phyloP scores from a whole-genome alignment of 2,113 vertebrate genomes.

The Ibidorhyncha struthersii region DNA sequence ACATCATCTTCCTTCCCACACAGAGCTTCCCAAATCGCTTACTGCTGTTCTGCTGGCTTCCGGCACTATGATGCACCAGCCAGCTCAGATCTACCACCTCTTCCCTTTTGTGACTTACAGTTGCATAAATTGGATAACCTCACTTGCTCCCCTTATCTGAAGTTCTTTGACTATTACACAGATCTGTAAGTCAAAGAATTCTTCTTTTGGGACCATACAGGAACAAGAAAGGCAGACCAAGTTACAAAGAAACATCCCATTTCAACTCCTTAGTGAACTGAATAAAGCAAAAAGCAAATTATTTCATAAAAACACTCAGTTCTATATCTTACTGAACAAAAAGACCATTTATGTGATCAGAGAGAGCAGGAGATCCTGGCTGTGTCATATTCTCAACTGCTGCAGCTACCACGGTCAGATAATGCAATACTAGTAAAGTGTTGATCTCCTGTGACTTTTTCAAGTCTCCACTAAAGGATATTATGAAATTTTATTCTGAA shows the following conservation, averaged over 20 bases:
- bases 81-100: neutral
- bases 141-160: neutral
- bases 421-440: neutral
- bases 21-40: neutral
- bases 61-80: rapidly evolving
- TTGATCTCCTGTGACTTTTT: neutral
- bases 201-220: neutral
- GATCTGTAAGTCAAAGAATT: rapidly evolving
- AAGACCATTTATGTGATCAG: neutral
- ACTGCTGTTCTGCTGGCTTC: neutral
- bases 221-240: neutral
- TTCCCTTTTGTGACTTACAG: neutral
- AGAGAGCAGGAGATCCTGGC: neutral
- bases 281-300: neutral
- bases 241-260: neutral
- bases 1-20: neutral
- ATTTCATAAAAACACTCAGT: neutral
- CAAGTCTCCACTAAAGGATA: neutral
- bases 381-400: neutral
- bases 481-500: neutral
- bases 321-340: neutral
- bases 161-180: neutral
- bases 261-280: neutral
- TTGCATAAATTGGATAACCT: neutral
- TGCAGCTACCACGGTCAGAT: neutral